These are phyloP conservation scores for Scomber colias DNA, from an alignment of 2,113 vertebrate genomes.

Conservation along the genomic window DNA sequence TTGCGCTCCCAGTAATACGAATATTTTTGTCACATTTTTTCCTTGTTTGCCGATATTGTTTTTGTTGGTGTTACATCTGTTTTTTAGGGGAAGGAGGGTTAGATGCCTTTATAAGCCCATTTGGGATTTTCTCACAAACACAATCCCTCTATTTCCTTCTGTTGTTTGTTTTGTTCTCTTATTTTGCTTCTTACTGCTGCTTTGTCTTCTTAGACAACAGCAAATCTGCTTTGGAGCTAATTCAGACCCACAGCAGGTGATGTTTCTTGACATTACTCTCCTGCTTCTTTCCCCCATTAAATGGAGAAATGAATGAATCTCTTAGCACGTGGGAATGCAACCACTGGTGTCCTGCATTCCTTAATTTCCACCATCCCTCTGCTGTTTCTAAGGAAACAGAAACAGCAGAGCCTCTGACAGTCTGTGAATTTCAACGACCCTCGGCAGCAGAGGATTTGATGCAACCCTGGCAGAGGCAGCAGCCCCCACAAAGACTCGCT, in stretches of 20 bases:
- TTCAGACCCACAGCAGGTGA: background rate
- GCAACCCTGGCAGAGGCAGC: slow-evolving; percentile 14
- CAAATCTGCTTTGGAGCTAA: background rate
- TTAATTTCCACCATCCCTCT: slow-evolving; percentile 45
- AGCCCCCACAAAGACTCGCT: slow-evolving; percentile 1
- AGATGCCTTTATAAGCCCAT: no score
- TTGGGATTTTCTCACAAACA: no score
- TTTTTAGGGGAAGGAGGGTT: no score
- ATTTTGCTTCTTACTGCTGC: no score
- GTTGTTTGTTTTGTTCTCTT: no score
- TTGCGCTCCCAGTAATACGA: background rate
- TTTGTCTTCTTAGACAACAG: background rate
- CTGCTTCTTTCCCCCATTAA: background rate
- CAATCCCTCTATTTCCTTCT: no score
- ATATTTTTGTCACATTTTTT: no score
- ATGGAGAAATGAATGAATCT: slow-evolving; percentile 26
- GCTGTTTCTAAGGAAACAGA: slow-evolving; percentile 62
- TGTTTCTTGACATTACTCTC: background rate
- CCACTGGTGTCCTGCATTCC: slow-evolving; percentile 55
- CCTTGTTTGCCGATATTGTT: no score
- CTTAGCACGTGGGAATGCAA: slow-evolving; percentile 37
- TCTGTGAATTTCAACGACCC: slow-evolving; percentile 63
- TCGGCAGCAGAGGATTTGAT: slow-evolving; percentile 25
- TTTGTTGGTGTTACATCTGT: no score
- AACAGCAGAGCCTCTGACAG: slow-evolving; percentile 44